phyloP scores from a whole-genome alignment of 2,888 invertebrate genomes.

The Aricia artaxerxes region DNA sequence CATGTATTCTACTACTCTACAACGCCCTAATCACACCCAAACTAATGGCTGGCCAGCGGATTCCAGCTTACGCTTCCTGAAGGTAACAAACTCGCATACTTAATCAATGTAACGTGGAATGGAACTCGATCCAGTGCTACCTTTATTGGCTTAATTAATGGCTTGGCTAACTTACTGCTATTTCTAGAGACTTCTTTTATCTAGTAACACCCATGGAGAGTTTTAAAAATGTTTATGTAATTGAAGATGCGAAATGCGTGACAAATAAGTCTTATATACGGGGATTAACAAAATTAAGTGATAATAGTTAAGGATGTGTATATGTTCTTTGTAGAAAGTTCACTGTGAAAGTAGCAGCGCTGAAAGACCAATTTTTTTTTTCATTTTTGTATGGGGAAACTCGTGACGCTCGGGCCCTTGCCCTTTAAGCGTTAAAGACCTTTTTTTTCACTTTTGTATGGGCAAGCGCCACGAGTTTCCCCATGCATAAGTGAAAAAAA shows the following conservation, averaged over 20 bases:
- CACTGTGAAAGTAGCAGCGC: no score
- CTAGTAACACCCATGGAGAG: no score
- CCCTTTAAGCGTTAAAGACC: no score
- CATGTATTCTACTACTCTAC: neutral
- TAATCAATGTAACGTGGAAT: constrained; percentile 23
- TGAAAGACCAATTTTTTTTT: no score
- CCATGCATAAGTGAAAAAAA: no score
- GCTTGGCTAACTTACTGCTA: constrained; percentile 9
- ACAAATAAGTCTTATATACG: neutral
- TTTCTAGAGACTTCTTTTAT: neutral
- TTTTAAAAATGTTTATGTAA: neutral
- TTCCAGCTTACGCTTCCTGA: constrained; percentile 9
- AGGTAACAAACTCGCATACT: constrained; percentile 28
- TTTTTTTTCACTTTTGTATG: no score
- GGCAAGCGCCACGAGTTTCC: no score
- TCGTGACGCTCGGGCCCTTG: no score
- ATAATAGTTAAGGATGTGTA: no score
- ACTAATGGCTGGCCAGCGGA: neutral
- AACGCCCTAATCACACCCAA: neutral
- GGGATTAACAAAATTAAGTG: no score
- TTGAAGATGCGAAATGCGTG: neutral
- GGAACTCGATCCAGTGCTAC: constrained; percentile 21
- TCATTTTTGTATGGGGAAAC: no score
- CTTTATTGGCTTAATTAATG: constrained; percentile 29
- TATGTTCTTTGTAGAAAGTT: no score